A percentile compares a stretch with the other conserved stretches of the same genome.
These are phyloP conservation scores for Rhagologus leucostigma DNA, from an alignment of 2,113 vertebrate species.

Conservation along the genomic window DNA sequence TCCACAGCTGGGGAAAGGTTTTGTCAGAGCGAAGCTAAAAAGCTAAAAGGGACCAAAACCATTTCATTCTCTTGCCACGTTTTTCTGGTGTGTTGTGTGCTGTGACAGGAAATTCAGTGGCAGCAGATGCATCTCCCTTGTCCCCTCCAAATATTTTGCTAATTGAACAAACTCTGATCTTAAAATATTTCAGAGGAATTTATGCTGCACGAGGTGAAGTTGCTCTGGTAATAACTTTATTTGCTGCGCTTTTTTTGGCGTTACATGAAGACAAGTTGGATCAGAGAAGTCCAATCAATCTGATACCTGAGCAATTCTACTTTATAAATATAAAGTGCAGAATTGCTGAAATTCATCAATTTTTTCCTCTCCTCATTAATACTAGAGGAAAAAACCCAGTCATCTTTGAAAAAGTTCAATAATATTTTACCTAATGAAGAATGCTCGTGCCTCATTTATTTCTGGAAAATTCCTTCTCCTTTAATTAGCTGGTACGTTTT, in stretches of 20 bases:
- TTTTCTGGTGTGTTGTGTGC: background rate
- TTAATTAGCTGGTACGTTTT: background rate
- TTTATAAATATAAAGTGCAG: background rate
- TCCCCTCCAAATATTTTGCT: background rate
- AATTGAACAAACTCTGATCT: background rate
- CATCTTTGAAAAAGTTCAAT: background rate
- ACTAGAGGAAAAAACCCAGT: background rate
- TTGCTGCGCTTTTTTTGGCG: background rate
- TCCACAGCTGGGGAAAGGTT: background rate
- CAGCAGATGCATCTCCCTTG: background rate
- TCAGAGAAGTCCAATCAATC: background rate
- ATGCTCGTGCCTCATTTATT: background rate
- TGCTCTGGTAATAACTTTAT: background rate
- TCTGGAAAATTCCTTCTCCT: background rate
- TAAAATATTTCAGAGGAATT: background rate
- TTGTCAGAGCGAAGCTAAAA: background rate
- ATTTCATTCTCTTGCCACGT: rapidly evolving
- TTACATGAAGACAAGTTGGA: background rate
- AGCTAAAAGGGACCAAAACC: background rate
- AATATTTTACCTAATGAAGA: background rate
- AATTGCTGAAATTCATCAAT: background rate
- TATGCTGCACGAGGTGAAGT: background rate
- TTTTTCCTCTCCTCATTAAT: background rate
- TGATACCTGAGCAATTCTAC: background rate
- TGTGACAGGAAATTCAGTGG: background rate